Evolutionary conservation across 2,113 vertebrate genomes (phyloP), one percentile per base, ranked within the genome.

Genomic region (Motacilla alba): DNA sequence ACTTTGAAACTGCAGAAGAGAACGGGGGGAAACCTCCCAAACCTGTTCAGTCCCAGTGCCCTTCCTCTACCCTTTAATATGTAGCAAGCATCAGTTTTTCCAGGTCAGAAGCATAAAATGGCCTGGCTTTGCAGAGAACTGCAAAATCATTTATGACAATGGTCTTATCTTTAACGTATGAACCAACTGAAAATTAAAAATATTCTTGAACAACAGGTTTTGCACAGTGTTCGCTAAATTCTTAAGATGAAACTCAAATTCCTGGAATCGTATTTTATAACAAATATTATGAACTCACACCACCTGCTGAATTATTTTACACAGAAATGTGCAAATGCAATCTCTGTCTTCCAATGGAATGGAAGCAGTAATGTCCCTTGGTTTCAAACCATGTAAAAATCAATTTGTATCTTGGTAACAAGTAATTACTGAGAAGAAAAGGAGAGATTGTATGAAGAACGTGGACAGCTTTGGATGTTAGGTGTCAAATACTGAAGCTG

Each of bases 391-490:
- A 44, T 1, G 2, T 9, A 24, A 80, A 78, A 68, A 64, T 56
- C 13, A 14, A 80, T 56, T 11, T 70, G 14, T 15, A 74, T 20
- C 63, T 77, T 53, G 50, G 1, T 44, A 82, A 50, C 15, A 44
- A 31, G 39, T 11, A 7, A 20, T 20, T 89, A 8, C 23, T 30
- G 28, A 37, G 33, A 90, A 46, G 20, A 66, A 86, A 52, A 89
- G 9, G 6, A 56, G 4, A 23, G 5, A 15, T 41, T 80, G 37
- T 2, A 49, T 13, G 28, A 28, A 86, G 13, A 68, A n/a, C 0
- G 0, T 11, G 27, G 41, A 43, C 49, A 77, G 31, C 12, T 81
- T 14, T 30, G n/a, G 31, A 62, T 55, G 27, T 18, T 46, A 49
- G 6, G 18, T 24, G 88, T 58, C 30, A 44, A 26, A 23, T 35